Evolutionary conservation across 2,797 vertebrate species (phyloP).

Genomic region (Thaleichthys pacificus): DNA sequence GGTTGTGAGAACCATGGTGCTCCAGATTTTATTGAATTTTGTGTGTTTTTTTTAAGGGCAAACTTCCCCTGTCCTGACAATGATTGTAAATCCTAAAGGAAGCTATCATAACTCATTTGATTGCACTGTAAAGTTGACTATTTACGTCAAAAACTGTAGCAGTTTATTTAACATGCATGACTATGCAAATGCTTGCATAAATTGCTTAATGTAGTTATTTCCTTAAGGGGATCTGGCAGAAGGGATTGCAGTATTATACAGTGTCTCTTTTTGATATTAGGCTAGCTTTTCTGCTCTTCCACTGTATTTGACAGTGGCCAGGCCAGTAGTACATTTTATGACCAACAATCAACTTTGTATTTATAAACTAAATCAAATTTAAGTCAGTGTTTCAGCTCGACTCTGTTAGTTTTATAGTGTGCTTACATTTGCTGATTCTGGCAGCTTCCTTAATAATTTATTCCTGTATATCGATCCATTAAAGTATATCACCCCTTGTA

Average conservation of each 20-base stretch:
- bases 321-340: conserved; percentile 1
- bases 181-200: neutral
- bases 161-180: conserved; percentile 5
- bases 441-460: neutral
- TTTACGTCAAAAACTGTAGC: neutral
- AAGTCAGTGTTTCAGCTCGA: neutral
- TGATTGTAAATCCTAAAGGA: conserved; percentile 7
- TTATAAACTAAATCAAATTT: neutral
- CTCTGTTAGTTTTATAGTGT: conserved; percentile 8
- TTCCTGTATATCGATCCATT: conserved; percentile 24
- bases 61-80: conserved; percentile 2
- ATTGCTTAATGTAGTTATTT: neutral
- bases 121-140: conserved; percentile 1
- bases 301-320: conserved; percentile 7
- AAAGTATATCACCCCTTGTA: conserved; percentile 24
- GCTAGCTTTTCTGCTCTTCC: neutral
- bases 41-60: neutral
- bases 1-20: neutral
- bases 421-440: neutral
- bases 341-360: neutral
- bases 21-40: neutral
- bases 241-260: neutral
- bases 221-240: neutral
- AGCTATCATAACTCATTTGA: neutral
- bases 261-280: neutral